Conservation (phyloP, 1,140 invertebrate genomes). For the Oscheius sp. region DNA sequence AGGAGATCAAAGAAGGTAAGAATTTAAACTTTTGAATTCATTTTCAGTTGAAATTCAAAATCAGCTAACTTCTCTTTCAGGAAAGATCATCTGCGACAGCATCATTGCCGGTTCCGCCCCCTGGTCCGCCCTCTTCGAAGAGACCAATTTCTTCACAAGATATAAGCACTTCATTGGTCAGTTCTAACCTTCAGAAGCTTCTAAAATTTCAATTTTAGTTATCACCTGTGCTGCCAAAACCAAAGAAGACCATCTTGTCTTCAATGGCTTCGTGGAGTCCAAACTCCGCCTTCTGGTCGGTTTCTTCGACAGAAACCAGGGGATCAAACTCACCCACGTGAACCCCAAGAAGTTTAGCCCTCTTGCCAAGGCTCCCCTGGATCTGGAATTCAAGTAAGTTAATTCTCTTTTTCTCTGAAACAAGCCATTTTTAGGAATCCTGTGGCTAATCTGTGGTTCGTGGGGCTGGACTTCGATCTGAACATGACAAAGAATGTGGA, state of each 20-base stretch:
- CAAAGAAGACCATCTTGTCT: slow-evolving; percentile 57
- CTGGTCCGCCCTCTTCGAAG: slow-evolving; percentile 92
- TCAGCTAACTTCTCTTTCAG: too few species aligned
- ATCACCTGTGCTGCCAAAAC: slow-evolving; percentile 45
- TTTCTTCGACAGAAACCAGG: slow-evolving; percentile 84
- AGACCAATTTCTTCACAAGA: slow-evolving; percentile 87
- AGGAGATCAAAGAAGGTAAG: slow-evolving; percentile 78
- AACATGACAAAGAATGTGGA: slow-evolving; percentile 75
- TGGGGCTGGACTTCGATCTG: slow-evolving; percentile 86
- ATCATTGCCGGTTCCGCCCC: slow-evolving; percentile 78
- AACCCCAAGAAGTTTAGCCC: slow-evolving; percentile 80
- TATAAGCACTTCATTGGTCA: slow-evolving; percentile 71
- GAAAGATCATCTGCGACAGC: slow-evolving; percentile 81
- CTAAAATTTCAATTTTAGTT: slow-evolving; percentile 1
- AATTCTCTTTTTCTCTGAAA: slow-evolving; percentile 8
- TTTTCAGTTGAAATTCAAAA: too few species aligned
- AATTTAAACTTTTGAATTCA: too few species aligned
- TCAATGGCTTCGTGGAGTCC: slow-evolving; percentile 86
- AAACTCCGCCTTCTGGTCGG: slow-evolving; percentile 88
- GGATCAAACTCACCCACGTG: slow-evolving; percentile 86
- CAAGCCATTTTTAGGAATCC: slow-evolving; percentile 58
- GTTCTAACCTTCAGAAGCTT: neutral
- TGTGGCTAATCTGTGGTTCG: slow-evolving; percentile 84
- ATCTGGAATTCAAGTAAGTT: slow-evolving; percentile 52
- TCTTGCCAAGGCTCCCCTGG: slow-evolving; percentile 34